Percentiles rank a stretch among this genome's conserved stretches.
Conservation (phyloP, 1,140 invertebrate species). For the Drosophila varians region DNA sequence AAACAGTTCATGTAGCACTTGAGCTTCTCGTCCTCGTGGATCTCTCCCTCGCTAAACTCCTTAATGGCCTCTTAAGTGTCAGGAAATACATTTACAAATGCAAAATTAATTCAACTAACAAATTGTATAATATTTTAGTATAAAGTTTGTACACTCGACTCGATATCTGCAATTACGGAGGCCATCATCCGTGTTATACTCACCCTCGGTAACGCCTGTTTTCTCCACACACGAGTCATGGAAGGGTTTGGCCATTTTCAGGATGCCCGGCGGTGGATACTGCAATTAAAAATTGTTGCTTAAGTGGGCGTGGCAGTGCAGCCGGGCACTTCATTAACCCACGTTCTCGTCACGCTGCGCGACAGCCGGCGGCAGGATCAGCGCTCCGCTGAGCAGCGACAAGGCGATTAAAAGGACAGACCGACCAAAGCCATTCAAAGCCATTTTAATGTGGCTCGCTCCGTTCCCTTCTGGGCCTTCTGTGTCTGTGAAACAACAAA, state of each 20-base stretch:
- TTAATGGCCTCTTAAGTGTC: slow-evolving; percentile 72
- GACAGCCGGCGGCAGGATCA: slow-evolving; percentile 60
- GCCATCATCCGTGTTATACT: slow-evolving; percentile 20
- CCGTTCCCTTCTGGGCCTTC: slow-evolving; percentile 25
- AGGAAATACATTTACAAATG: too few species aligned
- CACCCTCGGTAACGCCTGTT: slow-evolving; percentile 78
- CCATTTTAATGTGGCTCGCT: slow-evolving; percentile 72
- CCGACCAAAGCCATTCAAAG: slow-evolving; percentile 77
- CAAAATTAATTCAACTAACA: background rate
- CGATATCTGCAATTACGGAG: slow-evolving; percentile 22
- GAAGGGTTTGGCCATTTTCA: slow-evolving; percentile 78
- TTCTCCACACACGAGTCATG: slow-evolving; percentile 75
- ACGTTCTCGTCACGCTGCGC: slow-evolving; percentile 77
- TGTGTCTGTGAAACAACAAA: slow-evolving; percentile 57
- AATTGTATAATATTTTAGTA: background rate
- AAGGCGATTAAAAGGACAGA: slow-evolving; percentile 78
- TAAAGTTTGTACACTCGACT: background rate
- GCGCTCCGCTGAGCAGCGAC: slow-evolving; percentile 68
- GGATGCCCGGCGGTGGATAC: slow-evolving; percentile 75
- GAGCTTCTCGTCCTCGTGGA: slow-evolving; percentile 74
- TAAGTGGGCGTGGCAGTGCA: slow-evolving; percentile 51
- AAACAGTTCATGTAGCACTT: slow-evolving; percentile 82
- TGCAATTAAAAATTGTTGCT: slow-evolving; percentile 70
- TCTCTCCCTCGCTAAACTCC: slow-evolving; percentile 78
- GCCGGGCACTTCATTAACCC: slow-evolving; percentile 67